Evolutionary conservation across 2,113 vertebrate genomes (phyloP).

Genomic region (Anarhynchus alexandrinus): DNA sequence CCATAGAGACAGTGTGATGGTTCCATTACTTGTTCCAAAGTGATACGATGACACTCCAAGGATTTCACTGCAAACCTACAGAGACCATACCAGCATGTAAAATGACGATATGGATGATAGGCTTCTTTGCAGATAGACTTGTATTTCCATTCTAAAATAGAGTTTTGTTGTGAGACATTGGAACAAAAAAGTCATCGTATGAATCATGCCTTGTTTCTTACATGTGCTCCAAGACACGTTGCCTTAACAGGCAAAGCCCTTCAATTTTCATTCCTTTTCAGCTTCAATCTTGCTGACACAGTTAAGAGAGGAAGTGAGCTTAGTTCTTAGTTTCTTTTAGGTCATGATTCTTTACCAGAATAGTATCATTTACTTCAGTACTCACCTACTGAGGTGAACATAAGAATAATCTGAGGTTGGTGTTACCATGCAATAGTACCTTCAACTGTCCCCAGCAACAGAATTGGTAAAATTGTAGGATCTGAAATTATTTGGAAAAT

Average conservation of each 20-base stretch:
- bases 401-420: neutral
- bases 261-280: neutral
- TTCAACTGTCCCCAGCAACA: neutral
- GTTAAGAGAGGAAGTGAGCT: neutral
- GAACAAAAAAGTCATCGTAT: neutral
- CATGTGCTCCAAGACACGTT: neutral
- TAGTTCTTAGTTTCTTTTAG: neutral
- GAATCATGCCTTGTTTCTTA: neutral
- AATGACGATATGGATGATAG: neutral
- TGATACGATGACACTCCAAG: neutral
- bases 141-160: neutral
- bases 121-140: neutral
- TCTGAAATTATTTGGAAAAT: neutral
- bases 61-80: slow-evolving; percentile 2
- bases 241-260: neutral
- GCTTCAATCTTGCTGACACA: neutral
- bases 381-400: neutral
- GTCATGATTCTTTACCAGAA: neutral
- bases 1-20: neutral
- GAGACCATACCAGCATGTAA: neutral
- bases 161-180: neutral
- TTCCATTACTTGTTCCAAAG: slow-evolving; percentile 46
- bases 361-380: neutral
- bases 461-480: neutral
- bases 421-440: neutral